Conservation (phyloP, 2,797 vertebrate genomes). For the Lutjanus argentimaculatus region DNA sequence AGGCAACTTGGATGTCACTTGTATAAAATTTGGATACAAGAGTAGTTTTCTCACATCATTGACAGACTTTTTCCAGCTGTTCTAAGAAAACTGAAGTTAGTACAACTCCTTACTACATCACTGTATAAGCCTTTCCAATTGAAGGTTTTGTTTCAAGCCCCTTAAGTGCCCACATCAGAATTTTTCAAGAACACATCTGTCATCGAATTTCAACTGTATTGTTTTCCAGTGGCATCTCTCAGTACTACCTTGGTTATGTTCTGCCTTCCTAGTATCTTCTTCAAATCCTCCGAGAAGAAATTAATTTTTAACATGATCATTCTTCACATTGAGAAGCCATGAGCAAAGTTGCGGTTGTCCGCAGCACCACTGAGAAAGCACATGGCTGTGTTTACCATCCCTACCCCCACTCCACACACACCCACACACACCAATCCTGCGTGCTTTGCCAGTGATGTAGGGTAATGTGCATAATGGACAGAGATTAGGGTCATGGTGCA, state of each 20-base stretch:
- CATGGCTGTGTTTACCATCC: conserved; percentile 62
- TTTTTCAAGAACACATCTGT: background rate
- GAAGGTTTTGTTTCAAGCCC: background rate
- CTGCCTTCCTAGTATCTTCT: background rate
- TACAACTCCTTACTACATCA: background rate
- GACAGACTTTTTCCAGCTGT: background rate
- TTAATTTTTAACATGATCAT: background rate
- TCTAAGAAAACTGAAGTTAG: background rate
- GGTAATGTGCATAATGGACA: conserved; percentile 68
- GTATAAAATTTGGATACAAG: background rate
- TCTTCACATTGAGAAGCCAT: background rate
- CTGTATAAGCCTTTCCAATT: background rate
- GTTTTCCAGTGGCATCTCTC: background rate
- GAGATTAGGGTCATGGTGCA: conserved; percentile 74
- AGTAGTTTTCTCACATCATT: background rate
- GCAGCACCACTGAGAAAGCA: conserved; percentile 35
- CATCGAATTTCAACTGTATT: background rate
- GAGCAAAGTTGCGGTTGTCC: conserved; percentile 7
- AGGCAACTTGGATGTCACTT: background rate
- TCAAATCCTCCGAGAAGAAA: conserved; percentile 3
- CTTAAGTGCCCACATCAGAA: background rate
- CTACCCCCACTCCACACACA: conserved; percentile 30
- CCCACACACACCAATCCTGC: conserved; percentile 37
- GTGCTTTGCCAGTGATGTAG: conserved; percentile 53
- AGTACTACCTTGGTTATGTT: background rate